These are phyloP conservation scores for Laterallus jamaicensis DNA, from an alignment of 2,113 vertebrate species.

Conservation along the genomic window DNA sequence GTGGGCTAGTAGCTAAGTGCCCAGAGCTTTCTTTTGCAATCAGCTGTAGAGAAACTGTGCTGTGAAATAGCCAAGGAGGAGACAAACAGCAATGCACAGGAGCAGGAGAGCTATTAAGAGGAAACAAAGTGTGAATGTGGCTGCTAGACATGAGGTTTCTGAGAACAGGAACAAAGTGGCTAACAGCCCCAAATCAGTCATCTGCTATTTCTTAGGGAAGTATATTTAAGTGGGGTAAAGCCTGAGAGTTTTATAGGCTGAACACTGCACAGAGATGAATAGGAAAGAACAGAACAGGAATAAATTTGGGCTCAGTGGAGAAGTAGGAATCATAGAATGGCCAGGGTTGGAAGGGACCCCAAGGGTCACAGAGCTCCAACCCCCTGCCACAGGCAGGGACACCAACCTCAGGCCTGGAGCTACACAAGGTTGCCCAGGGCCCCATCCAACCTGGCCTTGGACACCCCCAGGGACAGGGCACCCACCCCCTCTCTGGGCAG, in stretches of 20 bases:
- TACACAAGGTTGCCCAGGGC: too few relatives aligned
- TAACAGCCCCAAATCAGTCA: not conserved
- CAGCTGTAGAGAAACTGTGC: not conserved
- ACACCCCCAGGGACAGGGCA: too few relatives aligned
- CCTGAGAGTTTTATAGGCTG: not conserved
- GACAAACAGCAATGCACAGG: not conserved
- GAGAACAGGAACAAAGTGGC: not conserved
- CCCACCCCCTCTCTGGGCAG: too few relatives aligned
- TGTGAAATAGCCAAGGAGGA: not conserved
- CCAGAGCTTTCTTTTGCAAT: not conserved
- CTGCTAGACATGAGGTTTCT: not conserved
- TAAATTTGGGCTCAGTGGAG: not conserved
- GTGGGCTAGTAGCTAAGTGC: conserved; percentile 12
- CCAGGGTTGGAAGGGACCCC: too few relatives aligned
- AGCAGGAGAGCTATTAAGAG: not conserved
- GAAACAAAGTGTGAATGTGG: not conserved
- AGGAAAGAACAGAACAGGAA: not conserved
- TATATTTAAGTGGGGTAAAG: not conserved
- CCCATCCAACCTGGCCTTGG: too few relatives aligned
- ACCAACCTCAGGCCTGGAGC: too few relatives aligned
- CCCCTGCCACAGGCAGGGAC: too few relatives aligned
- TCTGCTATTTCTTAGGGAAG: not conserved
- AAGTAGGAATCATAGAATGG: not conserved
- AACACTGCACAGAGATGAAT: not conserved
- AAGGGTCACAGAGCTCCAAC: too few relatives aligned